Evolutionary conservation across 1,140 invertebrate genomes (phyloP).

Genomic region (Pseudobourletiella spinata): DNA sequence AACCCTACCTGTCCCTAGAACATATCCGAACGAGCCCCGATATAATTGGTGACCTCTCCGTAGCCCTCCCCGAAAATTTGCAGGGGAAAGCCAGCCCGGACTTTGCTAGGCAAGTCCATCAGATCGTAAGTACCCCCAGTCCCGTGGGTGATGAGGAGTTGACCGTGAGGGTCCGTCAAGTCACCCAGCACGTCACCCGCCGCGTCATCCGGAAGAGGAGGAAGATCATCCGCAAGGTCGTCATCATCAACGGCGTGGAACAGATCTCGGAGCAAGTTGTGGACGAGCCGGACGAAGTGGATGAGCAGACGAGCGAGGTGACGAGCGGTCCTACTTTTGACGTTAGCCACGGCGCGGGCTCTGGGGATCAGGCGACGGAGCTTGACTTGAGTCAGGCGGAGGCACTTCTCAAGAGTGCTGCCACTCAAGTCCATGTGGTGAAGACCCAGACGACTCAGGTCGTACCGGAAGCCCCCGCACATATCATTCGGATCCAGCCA

Average conservation of each 20-base stretch:
- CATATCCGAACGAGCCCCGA: background rate
- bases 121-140: background rate
- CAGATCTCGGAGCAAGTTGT: slow-evolving; percentile 68
- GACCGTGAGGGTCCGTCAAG: slow-evolving; percentile 37
- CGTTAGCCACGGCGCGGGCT: background rate
- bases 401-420: slow-evolving; percentile 14
- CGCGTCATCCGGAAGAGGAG: slow-evolving; percentile 62
- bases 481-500: no score
- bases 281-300: slow-evolving; percentile 70
- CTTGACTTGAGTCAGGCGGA: background rate
- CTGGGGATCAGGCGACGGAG: background rate
- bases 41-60: background rate
- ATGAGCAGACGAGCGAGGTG: slow-evolving; percentile 40
- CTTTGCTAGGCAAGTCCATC: background rate
- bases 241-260: slow-evolving; percentile 72
- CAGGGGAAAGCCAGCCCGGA: background rate
- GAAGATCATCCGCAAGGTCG: slow-evolving; percentile 60
- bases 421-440: background rate
- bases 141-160: slow-evolving; percentile 7
- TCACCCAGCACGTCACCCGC: slow-evolving; percentile 67
- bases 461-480: no score
- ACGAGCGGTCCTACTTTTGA: slow-evolving; percentile 28
- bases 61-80: background rate
- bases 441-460: no score
- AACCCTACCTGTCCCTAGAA: background rate